Conservation (phyloP, 2,797 vertebrate genomes). For the Crocodylus rhombifer region DNA sequence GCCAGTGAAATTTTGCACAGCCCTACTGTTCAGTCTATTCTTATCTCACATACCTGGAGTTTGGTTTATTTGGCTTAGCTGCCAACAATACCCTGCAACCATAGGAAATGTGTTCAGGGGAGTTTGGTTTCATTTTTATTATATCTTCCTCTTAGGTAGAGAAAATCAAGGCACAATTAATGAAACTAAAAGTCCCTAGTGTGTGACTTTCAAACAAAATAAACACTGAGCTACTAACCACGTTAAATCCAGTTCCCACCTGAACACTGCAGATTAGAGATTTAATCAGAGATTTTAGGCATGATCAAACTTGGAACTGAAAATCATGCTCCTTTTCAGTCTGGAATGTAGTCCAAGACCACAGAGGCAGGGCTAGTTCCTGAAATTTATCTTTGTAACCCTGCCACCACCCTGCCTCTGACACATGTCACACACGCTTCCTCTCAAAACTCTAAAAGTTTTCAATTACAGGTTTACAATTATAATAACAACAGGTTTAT, state of each 20-base stretch:
- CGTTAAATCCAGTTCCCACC: not conserved
- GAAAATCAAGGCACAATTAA: conserved; percentile 14
- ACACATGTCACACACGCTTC: not conserved
- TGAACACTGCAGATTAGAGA: not conserved
- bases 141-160: not conserved
- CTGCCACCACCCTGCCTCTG: not conserved
- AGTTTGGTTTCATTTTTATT: not conserved
- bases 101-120: not conserved
- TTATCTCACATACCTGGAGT: not conserved
- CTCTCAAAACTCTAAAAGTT: not conserved
- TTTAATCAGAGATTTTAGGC: not conserved
- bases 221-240: not conserved
- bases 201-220: not conserved
- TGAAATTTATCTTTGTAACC: not conserved
- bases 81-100: not conserved
- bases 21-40: too few relatives aligned
- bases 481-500: too few relatives aligned
- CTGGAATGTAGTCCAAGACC: not conserved
- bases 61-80: not conserved
- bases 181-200: not conserved
- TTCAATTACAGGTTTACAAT: not conserved
- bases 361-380: not conserved
- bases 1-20: too few relatives aligned
- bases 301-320: not conserved
- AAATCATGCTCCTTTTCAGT: not conserved